Base-by-base conservation (phyloP, 2,797 vertebrate genomes). In the Oryzias dopingdopingensis region DNA sequence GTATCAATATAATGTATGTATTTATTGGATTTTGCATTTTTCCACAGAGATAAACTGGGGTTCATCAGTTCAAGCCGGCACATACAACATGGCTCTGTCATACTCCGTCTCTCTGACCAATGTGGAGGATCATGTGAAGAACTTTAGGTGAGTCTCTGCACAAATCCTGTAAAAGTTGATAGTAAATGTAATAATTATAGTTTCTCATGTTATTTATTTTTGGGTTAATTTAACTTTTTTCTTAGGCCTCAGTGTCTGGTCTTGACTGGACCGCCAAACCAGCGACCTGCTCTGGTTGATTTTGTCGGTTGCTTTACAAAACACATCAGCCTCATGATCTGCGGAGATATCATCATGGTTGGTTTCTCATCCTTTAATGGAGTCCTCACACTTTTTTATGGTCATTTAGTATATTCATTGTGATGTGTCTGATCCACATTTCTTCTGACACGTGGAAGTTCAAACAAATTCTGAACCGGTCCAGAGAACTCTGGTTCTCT, bases 221-320 rank as follows among this genome's bases (percentile, higher is more conserved):
- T 26, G 14, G 15, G 12, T 29, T 51, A 14, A 18, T 44, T n/a
- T 1, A n/a, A 26, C 5, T 17, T 4, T 55, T 48, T 16, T 42
- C 20, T 62, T 14, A 94, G 92, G 59, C 92, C 92, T 0, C 91
- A 92, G 56, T 92, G 92, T 74, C 76, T 94, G 8, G 91, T 91
- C 20, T 72, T 94, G 23, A 93, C 89, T 0, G 90, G 91, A 24
- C 87, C 91, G 1, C 89, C 91, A 12, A 89, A 68, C 48, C 81
- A 89, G 46, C 76, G 87, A 14, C 92, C 91, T 5, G 89, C 90
- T 0, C 78, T 94, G 46, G 91, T 92, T 55, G 92, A 93, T 74
- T 94, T 92, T 65, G 91, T 91, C 4, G 74, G 77, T 2, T 77
- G 84, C 46, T 90, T 93, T 70, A 93, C 91, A 4, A 94, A 93